These are phyloP conservation scores for Caiman crocodilus DNA, from an alignment of 2,797 vertebrate species.

Conservation along the genomic window DNA sequence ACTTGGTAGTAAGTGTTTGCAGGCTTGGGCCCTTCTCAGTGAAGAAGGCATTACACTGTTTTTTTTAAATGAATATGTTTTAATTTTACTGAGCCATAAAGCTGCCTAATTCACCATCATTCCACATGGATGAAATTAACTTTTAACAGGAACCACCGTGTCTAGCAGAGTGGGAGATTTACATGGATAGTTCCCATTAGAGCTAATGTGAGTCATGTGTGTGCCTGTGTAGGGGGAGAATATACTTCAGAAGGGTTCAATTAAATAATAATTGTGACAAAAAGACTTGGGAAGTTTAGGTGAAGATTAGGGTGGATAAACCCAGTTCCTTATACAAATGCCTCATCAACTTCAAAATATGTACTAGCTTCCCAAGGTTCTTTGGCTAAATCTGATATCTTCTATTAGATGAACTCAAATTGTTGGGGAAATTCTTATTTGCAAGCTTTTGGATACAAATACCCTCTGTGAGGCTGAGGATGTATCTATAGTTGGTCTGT, in stretches of 20 bases:
- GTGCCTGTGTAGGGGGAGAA: background rate
- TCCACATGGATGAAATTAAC: conserved; percentile 67
- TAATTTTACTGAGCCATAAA: conserved; percentile 63
- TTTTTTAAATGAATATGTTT: conserved; percentile 1
- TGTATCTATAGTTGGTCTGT: no score
- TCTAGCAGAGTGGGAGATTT: conserved; percentile 22
- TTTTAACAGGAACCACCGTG: conserved; percentile 35
- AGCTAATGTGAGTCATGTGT: conserved; percentile 27
- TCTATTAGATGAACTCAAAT: no score
- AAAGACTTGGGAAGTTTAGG: background rate
- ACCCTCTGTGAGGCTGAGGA: no score
- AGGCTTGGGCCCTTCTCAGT: background rate
- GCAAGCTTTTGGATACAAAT: no score
- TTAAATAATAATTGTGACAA: background rate
- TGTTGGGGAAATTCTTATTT: no score
- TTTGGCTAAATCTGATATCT: no score
- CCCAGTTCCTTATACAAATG: background rate
- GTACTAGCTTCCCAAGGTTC: background rate
- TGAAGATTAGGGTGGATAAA: background rate
- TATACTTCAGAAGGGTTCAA: background rate
- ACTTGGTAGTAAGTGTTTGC: background rate
- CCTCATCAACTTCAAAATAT: background rate
- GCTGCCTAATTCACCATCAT: conserved; percentile 29
- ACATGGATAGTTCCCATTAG: conserved; percentile 2
- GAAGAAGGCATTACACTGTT: background rate